Evolutionary conservation across 2,113 vertebrate species (phyloP).

Genomic region (Chauna torquata): DNA sequence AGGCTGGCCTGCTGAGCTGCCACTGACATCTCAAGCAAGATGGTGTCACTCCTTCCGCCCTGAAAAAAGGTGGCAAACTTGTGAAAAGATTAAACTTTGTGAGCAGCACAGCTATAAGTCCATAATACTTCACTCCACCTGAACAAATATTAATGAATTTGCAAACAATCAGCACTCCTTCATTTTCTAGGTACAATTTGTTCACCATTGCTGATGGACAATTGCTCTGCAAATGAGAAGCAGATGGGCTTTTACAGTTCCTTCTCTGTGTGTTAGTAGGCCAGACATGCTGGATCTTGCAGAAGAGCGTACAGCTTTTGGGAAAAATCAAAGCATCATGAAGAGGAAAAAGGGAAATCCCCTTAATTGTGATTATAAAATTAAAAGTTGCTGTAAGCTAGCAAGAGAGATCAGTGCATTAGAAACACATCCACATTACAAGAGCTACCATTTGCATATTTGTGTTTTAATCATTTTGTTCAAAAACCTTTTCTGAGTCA

Average conservation of each 20-base stretch:
- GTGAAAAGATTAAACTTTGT: neutral
- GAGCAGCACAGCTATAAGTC: neutral
- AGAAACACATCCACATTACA: neutral
- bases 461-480: neutral
- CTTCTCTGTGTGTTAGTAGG: neutral
- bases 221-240: neutral
- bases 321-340: neutral
- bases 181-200: neutral
- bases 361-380: neutral
- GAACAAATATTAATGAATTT: neutral
- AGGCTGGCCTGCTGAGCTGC: no score
- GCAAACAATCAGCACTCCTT: neutral
- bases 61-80: neutral
- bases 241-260: neutral
- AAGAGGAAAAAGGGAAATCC: neutral
- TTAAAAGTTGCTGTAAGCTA: neutral
- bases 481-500: neutral
- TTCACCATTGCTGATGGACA: neutral
- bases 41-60: neutral
- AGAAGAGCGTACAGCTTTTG: neutral
- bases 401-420: neutral
- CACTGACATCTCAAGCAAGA: neutral
- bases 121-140: neutral
- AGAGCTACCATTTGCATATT: neutral
- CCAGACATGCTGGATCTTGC: neutral